phyloP scores from a whole-genome alignment of 2,113 vertebrate species.

The Vicugna pacos region DNA sequence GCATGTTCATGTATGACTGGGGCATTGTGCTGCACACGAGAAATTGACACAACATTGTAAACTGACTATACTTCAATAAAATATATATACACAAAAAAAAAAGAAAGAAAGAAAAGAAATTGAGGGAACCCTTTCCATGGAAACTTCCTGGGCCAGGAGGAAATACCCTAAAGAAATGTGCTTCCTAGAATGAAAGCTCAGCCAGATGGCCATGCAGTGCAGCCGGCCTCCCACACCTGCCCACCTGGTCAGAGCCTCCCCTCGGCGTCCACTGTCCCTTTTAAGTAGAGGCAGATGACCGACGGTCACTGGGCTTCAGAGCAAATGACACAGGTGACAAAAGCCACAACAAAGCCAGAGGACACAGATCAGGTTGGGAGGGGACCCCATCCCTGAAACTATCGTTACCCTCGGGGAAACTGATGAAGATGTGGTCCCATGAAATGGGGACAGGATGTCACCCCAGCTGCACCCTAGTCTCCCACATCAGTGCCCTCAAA shows the following conservation, averaged over 20 bases:
- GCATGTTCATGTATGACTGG: too few species aligned
- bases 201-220: neutral
- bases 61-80: too few species aligned
- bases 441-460: neutral
- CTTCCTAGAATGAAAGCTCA: neutral
- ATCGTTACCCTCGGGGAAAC: accelerated
- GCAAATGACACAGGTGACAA: neutral
- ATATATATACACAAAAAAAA: too few species aligned
- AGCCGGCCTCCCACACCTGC: neutral
- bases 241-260: neutral
- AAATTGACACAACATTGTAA: too few species aligned
- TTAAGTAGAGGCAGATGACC: neutral
- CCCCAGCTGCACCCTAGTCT: neutral
- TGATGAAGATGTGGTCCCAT: accelerated
- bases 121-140: neutral
- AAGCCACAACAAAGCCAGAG: neutral
- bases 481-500: neutral
- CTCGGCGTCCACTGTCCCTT: neutral
- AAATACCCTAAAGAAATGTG: neutral
- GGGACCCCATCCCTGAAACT: neutral
- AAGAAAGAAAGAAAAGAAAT: too few species aligned
- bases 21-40: too few species aligned
- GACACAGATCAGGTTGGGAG: neutral
- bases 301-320: too few species aligned
- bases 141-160: neutral